These are phyloP conservation scores for Rhynchonycteris naso DNA, from an alignment of 2,797 vertebrate species.

Conservation along the genomic window DNA sequence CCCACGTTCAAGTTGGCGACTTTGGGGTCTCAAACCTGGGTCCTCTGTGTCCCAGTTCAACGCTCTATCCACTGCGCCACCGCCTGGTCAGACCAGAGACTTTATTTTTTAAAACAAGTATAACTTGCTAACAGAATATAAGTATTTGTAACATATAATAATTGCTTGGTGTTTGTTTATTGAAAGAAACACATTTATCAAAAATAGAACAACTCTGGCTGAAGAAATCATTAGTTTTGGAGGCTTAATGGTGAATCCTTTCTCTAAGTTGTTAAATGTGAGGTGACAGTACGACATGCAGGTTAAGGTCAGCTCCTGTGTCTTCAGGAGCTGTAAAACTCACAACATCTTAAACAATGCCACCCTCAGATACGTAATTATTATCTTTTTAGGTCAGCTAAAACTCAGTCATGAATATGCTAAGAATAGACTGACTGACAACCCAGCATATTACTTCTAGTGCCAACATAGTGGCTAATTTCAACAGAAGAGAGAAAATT, in stretches of 20 bases:
- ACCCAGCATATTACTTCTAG: neutral
- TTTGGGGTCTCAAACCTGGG: no score
- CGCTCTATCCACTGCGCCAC: no score
- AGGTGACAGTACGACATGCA: neutral
- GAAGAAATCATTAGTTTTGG: neutral
- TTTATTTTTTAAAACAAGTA: slow-evolving; percentile 23
- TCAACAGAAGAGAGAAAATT: slow-evolving; percentile 5
- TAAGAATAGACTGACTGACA: neutral
- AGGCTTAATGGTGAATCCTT: neutral
- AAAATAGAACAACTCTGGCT: neutral
- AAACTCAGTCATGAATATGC: neutral
- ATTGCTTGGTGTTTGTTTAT: neutral
- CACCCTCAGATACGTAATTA: neutral
- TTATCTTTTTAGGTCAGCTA: neutral
- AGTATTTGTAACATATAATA: neutral
- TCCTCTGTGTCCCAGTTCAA: no score
- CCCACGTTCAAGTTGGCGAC: no score
- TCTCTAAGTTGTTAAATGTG: neutral
- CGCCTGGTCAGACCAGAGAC: neutral
- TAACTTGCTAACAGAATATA: neutral
- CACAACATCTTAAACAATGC: neutral
- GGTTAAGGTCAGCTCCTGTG: neutral
- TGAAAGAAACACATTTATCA: neutral
- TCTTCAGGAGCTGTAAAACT: neutral
- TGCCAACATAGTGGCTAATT: neutral